Percentiles rank a stretch among this genome's conserved stretches.
Evolutionary conservation across 1,140 invertebrate species (phyloP).

Genomic region (Drosophila lini): DNA sequence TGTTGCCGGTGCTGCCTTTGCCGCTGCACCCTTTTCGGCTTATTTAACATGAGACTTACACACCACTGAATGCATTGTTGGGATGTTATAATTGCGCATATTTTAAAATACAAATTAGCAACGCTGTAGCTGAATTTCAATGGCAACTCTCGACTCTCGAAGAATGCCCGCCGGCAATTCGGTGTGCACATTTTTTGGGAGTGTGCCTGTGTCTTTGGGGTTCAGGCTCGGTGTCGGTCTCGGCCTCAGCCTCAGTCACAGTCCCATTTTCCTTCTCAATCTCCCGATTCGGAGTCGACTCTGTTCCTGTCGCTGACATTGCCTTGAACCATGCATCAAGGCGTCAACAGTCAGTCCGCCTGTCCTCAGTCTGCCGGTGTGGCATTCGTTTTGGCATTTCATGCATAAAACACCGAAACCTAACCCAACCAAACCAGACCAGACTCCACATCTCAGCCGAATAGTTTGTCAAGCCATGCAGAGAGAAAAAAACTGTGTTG

Average conservation of each 20-base stretch:
- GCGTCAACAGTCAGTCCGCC: conserved; percentile 60
- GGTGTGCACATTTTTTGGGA: conserved; percentile 43
- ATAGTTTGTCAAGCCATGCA: conserved; percentile 70
- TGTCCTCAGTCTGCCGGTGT: conserved; percentile 45
- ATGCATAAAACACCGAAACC: conserved; percentile 64
- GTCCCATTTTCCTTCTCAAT: conserved; percentile 7
- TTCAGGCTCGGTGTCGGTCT: conserved; percentile 18
- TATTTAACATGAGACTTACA: conserved; percentile 76
- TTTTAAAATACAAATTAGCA: conserved; percentile 83
- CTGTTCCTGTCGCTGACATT: conserved; percentile 50
- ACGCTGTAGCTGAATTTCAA: conserved; percentile 80
- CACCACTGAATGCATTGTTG: conserved; percentile 73
- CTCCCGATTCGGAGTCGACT: conserved; percentile 6
- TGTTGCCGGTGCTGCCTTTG: conserved; percentile 24
- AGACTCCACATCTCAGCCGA: conserved; percentile 33
- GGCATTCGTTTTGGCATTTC: conserved; percentile 75
- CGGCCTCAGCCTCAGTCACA: background rate
- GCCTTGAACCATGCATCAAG: conserved; percentile 76
- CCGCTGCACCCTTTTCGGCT: conserved; percentile 65
- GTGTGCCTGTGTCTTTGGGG: conserved; percentile 64
- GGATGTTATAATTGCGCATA: conserved; percentile 79
- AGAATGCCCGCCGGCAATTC: conserved; percentile 46
- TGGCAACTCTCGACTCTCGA: conserved; percentile 43
- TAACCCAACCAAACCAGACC: conserved; percentile 31
- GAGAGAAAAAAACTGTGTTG: background rate